Percentiles rank a stretch among this genome's conserved stretches.
Evolutionary conservation across 53 echinoderm and acorn worm species (phyloP).

Genomic region (Paelopatides confundens): DNA sequence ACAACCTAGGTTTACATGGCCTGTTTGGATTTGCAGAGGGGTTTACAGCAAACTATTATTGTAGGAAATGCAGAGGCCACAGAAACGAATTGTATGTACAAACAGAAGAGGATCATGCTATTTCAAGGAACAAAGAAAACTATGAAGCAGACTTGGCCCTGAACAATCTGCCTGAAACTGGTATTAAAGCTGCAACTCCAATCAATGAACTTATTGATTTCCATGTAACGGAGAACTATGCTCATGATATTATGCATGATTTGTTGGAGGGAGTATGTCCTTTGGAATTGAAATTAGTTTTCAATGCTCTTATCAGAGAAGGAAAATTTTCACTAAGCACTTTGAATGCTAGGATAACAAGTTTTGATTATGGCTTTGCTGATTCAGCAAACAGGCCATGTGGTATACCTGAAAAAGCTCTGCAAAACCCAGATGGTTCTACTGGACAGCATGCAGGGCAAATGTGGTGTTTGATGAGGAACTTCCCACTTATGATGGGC

Average conservation of each 20-base stretch:
- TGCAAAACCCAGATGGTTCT: slow-evolving; percentile 50
- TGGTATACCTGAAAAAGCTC: slow-evolving; percentile 1
- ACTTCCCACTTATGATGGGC: slow-evolving; percentile 50
- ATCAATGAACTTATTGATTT: slow-evolving; percentile 53
- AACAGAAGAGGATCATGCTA: slow-evolving; percentile 22
- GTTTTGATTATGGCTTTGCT: slow-evolving; percentile 54
- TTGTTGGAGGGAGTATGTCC: slow-evolving; percentile 60
- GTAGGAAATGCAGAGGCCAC: slow-evolving; percentile 56
- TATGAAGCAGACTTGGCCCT: slow-evolving; percentile 58
- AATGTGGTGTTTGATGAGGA: slow-evolving; percentile 65
- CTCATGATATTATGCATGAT: slow-evolving; percentile 64
- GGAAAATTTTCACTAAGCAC: neutral
- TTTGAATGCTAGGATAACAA: slow-evolving; percentile 45
- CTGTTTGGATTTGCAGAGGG: slow-evolving; percentile 66
- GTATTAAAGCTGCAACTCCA: slow-evolving; percentile 35
- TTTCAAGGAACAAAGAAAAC: slow-evolving; percentile 24
- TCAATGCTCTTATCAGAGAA: slow-evolving; percentile 17
- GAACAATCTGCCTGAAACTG: slow-evolving; percentile 55
- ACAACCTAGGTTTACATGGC: slow-evolving; percentile 65
- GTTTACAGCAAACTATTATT: slow-evolving; percentile 58
- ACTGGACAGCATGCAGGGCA: slow-evolving; percentile 57
- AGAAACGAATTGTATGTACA: neutral
- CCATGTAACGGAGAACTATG: slow-evolving; percentile 34
- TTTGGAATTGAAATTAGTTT: slow-evolving; percentile 59
- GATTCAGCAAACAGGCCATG: slow-evolving; percentile 55